Conservation (phyloP, 2,888 invertebrate genomes). For the Xanthorhoe designata region DNA sequence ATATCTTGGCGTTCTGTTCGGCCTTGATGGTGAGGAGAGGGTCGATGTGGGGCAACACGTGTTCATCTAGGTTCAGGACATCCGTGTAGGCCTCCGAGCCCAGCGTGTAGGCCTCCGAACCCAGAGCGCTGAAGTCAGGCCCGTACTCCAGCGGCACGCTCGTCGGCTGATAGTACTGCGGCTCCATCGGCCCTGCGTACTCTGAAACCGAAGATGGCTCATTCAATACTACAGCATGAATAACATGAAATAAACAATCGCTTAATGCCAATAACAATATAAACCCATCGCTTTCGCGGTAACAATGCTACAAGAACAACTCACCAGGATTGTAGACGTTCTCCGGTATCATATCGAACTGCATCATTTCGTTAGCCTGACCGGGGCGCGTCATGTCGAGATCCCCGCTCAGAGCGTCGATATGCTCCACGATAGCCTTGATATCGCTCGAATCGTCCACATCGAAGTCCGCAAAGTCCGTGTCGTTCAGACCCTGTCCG, state of each 20-base stretch:
- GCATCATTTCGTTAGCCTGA: conserved; percentile 30
- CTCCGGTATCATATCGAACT: conserved; percentile 52
- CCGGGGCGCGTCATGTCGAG: conserved; percentile 18
- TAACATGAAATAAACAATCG: background rate
- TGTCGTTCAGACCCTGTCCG: background rate
- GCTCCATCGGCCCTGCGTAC: conserved; percentile 7
- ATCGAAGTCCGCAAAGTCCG: conserved; percentile 10
- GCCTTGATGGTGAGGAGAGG: conserved; percentile 64
- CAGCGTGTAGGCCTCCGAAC: conserved; percentile 39
- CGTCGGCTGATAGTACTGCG: conserved; percentile 16
- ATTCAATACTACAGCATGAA: background rate
- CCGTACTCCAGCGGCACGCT: conserved; percentile 63
- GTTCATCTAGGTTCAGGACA: conserved; percentile 64
- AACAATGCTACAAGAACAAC: conserved; percentile 32
- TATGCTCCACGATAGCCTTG: conserved; percentile 55
- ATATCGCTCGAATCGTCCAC: conserved; percentile 53
- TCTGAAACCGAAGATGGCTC: conserved; percentile 29
- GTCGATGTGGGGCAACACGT: conserved; percentile 72
- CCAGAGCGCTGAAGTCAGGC: conserved; percentile 62
- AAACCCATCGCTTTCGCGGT: background rate
- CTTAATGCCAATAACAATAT: background rate
- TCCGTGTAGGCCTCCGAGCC: conserved; percentile 43
- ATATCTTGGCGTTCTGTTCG: conserved; percentile 33
- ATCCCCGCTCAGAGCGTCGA: conserved; percentile 55
- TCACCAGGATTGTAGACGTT: conserved; percentile 56